Evolutionary conservation across 1,140 invertebrate species (phyloP), one percentile per base, ranked within the genome.

Genomic region (Danaus melanippus): DNA sequence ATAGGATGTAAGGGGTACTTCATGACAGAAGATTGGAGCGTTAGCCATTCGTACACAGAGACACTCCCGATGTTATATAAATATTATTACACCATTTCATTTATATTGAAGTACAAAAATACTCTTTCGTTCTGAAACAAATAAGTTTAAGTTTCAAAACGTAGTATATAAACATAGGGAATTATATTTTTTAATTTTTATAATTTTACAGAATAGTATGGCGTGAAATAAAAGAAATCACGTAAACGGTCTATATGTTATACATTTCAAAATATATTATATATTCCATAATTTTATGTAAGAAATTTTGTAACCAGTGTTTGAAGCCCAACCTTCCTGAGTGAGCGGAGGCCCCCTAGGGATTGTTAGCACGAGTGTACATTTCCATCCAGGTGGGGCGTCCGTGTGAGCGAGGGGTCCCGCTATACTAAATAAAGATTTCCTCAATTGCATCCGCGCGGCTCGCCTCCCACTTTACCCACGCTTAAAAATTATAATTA

Each of bases 371-470:
- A 46, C 46, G 42, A 64, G 50, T 57, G 60, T 58, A 67, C 61
- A 66, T 55, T 66, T 66, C 64, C 64, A 66, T 62, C 57, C 62
- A 61, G 56, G 61, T 64, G 57, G 52, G 42, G 56, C 32, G 58
- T 57, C 68, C 75, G 76, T 79, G 79, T 79, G 79, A 82, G 68
- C 73, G 66, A 69, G 71, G 71, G 79, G 76, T 73, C 69, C 62
- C 74, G 64, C 71, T 53, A 60, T 67, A 67, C 74, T 80, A 80
- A 83, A 77, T 83, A 74, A 80, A 83, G 77, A 83, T 79, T 74
- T 83, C 79, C 77, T 72, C 70, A 69, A 42, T 54, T 56, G 70
- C 79, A 76, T 79, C 76, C 77, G 75, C 65, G 72, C 72, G 65
- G 67, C 49, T 48, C 12, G 44, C 51, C 56, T 79, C 78, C 72